Percentiles rank a stretch among this genome's conserved stretches.
These are phyloP conservation scores for Drosophila dunni DNA, from an alignment of 1,140 invertebrate species.

Conservation along the genomic window DNA sequence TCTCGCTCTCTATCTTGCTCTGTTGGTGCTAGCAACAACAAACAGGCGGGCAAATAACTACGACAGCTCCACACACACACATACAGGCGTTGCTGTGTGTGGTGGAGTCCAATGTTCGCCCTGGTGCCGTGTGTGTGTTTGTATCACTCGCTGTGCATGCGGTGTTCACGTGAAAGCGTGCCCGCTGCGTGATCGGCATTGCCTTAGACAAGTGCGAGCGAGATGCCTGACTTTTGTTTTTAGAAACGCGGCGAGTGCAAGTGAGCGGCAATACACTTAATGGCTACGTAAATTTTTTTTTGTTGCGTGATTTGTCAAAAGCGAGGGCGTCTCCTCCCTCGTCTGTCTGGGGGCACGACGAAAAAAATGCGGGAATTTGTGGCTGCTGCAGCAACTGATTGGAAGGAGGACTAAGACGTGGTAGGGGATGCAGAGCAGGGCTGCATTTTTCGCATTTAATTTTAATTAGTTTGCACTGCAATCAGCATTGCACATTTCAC, in stretches of 20 bases:
- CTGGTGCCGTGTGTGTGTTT: constrained; percentile 54
- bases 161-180: constrained; percentile 85
- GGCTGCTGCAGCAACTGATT: constrained; percentile 5
- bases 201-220: constrained; percentile 57
- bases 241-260: constrained; percentile 75
- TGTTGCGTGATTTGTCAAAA: constrained; percentile 59
- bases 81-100: constrained; percentile 26
- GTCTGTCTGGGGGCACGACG: constrained; percentile 35
- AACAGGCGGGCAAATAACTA: constrained; percentile 40
- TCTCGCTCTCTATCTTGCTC: constrained; percentile 10
- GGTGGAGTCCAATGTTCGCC: constrained; percentile 75
- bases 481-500: constrained; percentile 11
- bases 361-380: constrained; percentile 44
- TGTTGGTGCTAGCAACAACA: constrained; percentile 32
- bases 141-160: constrained; percentile 78
- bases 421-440: constrained; percentile 7
- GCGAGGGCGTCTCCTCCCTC: constrained; percentile 38
- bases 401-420: neutral
- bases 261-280: constrained; percentile 51
- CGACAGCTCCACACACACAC: constrained; percentile 30
- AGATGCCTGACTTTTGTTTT: constrained; percentile 83
- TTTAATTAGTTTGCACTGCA: constrained; percentile 63
- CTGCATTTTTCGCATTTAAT: constrained; percentile 61
- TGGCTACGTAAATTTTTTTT: constrained; percentile 45
- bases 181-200: constrained; percentile 79